phyloP scores from a whole-genome alignment of 2,797 vertebrate genomes.

The Spondyliosoma cantharus region DNA sequence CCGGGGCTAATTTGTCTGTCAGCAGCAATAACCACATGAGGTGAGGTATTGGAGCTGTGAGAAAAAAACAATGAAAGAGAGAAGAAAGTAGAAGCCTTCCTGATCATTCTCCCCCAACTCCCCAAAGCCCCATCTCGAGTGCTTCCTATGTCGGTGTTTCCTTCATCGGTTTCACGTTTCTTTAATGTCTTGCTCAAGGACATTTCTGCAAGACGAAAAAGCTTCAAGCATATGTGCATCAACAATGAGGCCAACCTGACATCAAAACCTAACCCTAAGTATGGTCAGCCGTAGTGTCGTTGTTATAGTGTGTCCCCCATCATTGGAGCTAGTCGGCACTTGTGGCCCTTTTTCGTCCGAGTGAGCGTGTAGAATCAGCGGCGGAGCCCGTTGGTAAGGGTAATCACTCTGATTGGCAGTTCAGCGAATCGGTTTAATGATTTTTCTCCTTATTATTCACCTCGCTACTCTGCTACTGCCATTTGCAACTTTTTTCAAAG shows the following conservation, averaged over 20 bases:
- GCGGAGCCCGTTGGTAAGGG: too few relatives aligned
- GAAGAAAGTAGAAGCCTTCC: background rate
- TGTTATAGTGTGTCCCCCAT: too few relatives aligned
- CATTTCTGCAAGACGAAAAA: background rate
- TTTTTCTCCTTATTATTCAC: too few relatives aligned
- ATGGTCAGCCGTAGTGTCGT: too few relatives aligned
- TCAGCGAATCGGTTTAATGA: too few relatives aligned
- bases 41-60: background rate
- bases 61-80: background rate
- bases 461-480: too few relatives aligned
- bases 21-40: background rate
- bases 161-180: background rate
- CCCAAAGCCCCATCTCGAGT: background rate
- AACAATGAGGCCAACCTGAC: background rate
- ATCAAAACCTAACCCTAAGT: too few relatives aligned
- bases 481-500: too few relatives aligned
- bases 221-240: background rate
- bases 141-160: background rate
- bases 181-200: background rate
- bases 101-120: background rate
- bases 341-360: too few relatives aligned
- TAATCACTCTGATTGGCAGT: too few relatives aligned
- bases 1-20: constrained; percentile 18
- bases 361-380: too few relatives aligned
- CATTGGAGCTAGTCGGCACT: too few relatives aligned